Evolutionary conservation across 2,888 invertebrate species (phyloP), one percentile per base, ranked within the genome.

Genomic region (Nemapogon koenigi): DNA sequence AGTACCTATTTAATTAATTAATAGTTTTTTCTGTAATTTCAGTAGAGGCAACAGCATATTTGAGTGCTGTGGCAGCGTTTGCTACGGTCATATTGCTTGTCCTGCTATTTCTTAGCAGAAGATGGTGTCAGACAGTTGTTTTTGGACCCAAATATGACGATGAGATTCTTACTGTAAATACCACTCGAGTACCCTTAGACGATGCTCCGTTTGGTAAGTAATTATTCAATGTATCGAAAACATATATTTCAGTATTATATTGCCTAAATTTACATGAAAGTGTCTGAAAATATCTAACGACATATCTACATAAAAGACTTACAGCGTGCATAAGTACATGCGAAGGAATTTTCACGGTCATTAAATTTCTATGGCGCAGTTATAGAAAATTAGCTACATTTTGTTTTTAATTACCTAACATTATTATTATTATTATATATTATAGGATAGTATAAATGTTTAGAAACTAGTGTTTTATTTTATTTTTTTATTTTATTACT

Each of bases 1-100:
- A 22, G 22, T 22, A 22, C 10, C 22, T 22, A 22, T 10, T 10
- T 22, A 22, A 6, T 10, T 22, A 7, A 22, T 10, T 7, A 10
- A 6, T 28, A 28, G 6, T 4, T 28, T 28, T 10, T 8, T 28
- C 11, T 4, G 11, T 30, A n/a, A 48, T 83, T 70, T 78, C 87
- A 67, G 83, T 87, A 68, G 94, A 94, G 81, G 90, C 93, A 54
- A 89, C 91, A 54, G 91, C 92, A 59, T 89, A 94, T 62, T 83
- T 95, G 63, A 93, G 92, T 56, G 92, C 90, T 45, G 88, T 94
- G 53, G 90, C 89, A 45, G 91, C 90, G 45, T 87, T 94, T 59
- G 87, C 94, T 39, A 87, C 88, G 15, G 80, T 94, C 43, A 82
- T 95, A 49, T 80, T 95, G 53, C 87, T 94, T 47, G 84, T 94